Percentiles rank a stretch among this genome's conserved stretches.
These are phyloP conservation scores for Diploscapter pachys DNA, from an alignment of 1,140 invertebrate species.

Conservation along the genomic window DNA sequence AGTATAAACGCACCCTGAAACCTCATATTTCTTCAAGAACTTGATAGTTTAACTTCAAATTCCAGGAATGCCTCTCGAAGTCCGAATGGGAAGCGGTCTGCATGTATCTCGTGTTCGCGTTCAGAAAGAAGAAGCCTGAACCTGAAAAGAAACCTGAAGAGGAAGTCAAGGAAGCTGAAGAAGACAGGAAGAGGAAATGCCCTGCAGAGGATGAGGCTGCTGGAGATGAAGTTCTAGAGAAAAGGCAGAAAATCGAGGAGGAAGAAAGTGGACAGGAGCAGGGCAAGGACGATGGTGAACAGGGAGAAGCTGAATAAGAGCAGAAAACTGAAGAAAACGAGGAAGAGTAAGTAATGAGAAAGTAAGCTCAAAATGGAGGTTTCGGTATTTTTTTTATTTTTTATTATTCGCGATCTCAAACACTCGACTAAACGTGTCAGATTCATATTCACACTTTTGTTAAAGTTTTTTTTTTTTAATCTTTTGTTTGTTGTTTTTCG, in stretches of 20 bases:
- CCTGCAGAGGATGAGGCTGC: not conserved
- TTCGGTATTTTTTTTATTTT: not conserved
- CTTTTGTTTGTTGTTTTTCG: no score
- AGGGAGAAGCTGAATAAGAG: not conserved
- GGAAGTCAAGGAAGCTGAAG: not conserved
- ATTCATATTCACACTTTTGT: no score
- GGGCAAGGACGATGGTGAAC: not conserved
- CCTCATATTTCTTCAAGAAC: no score
- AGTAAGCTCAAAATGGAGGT: not conserved
- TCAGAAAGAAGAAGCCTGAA: constrained; percentile 36
- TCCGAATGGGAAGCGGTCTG: constrained; percentile 89
- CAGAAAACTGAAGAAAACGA: not conserved
- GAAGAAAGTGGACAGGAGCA: not conserved
- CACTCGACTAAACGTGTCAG: no score
- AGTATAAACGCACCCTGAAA: no score
- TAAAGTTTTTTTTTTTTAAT: no score
- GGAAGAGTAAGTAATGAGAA: not conserved
- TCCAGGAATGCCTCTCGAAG: constrained; percentile 73
- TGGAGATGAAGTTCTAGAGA: not conserved
- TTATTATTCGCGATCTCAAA: no score
- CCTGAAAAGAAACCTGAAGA: not conserved
- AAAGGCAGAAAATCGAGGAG: not conserved
- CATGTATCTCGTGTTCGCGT: constrained; percentile 64
- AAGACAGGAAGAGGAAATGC: constrained; percentile 1
- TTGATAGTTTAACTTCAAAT: not conserved